phyloP scores from a whole-genome alignment of 2,113 vertebrate species.

The Crotophaga sulcirostris region DNA sequence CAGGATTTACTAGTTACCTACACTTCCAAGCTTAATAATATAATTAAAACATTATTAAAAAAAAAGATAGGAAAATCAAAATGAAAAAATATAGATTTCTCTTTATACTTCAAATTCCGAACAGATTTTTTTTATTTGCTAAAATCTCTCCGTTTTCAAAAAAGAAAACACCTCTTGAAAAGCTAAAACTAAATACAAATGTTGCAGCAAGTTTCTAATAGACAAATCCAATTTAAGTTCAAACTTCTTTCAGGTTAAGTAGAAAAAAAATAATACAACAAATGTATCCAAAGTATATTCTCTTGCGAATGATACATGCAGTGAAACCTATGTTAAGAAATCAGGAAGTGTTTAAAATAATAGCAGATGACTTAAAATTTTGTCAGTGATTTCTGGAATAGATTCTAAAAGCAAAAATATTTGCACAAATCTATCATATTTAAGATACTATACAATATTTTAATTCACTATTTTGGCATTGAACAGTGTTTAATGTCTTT shows the following conservation, averaged over 20 bases:
- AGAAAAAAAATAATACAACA: neutral
- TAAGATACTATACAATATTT: conserved; percentile 32
- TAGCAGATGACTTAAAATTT: neutral
- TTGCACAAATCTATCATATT: conserved; percentile 20
- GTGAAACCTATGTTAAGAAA: neutral
- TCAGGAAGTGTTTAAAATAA: conserved; percentile 16
- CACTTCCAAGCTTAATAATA: neutral
- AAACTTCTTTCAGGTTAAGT: neutral
- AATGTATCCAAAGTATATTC: neutral
- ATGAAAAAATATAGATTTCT: neutral
- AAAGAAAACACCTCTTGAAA: neutral
- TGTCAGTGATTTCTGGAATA: neutral
- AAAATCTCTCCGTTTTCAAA: neutral
- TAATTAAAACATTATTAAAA: neutral
- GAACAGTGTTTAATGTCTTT: conserved; percentile 68
- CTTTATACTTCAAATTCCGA: neutral
- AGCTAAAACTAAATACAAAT: neutral
- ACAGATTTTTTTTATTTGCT: neutral
- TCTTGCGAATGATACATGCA: neutral
- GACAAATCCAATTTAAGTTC: neutral
- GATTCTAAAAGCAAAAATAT: conserved; percentile 5
- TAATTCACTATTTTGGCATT: conserved; percentile 38
- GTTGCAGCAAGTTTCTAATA: neutral
- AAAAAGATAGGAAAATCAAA: neutral
- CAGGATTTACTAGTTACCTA: neutral